Evolutionary conservation across 2,113 vertebrate genomes (phyloP), one percentile per base, ranked within the genome.

Genomic region (Picathartes gymnocephalus): DNA sequence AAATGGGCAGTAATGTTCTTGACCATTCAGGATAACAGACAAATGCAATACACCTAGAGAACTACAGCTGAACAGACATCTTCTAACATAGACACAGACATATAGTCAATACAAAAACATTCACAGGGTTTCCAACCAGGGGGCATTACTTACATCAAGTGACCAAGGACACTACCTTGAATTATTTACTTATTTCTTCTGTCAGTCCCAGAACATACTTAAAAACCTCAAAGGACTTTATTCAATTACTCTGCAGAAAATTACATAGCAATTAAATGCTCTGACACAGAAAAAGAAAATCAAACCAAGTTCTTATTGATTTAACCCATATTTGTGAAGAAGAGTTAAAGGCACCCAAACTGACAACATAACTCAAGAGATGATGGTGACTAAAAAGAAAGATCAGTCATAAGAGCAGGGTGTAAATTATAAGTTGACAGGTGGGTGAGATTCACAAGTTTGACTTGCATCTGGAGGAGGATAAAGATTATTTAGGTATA

Each of bases 401-500:
- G 56, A 66, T 86, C 17, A 86, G 57, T 28, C 31, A n/a, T 35
- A 81, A 53, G 48, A 86, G 21, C 21, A 31, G 24, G 68, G 24
- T 78, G 81, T 56, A 95, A 95, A 87, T 74, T 64, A 33, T 4
- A 68, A 20, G 66, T 42, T 89, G 88, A 65, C 80, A 92, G 80
- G 69, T 71, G 39, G 83, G 72, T 27, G 91, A 86, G 61, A 96
- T 86, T 95, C 83, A 89, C 80, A 71, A 54, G 72, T 91, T 78
- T 64, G 48, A 64, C 51, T 86, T 79, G 58, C 23, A 50, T 84
- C 88, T 86, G 72, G 25, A 92, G 61, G 53, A 92, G 18, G 48
- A 94, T 56, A 86, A 84, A 76, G 57, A 70, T 77, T 73, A 72
- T 88, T 86, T 83, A 73, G 90, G 42, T 37, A 2, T 62, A 85